Base-by-base conservation (phyloP, 2,113 vertebrate genomes). In the Budorcas taxicolor region DNA sequence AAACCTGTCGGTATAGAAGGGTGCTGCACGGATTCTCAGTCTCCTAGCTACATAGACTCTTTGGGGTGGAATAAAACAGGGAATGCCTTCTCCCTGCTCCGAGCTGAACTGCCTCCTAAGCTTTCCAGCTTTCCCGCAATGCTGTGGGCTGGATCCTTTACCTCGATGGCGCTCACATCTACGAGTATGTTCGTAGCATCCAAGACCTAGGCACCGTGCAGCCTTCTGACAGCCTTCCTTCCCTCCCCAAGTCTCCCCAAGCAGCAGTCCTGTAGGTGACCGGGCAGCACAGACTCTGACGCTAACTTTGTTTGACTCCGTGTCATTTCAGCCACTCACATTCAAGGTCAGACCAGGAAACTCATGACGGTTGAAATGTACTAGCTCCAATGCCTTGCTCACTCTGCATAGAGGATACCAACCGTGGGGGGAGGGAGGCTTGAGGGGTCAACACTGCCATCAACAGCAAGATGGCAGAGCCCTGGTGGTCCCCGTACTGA, bases 11-110 rank as follows among this genome's bases (percentile, higher is more conserved):
- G 8, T 1, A 10, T 21, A 58, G 57, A 50, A 90, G 40, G 58
- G 27, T 21, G 58, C 33, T 2, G 15, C 57, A 13, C 15, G 6
- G n/a, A 71, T 27, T 40, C 3, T 57, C 13, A 2, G 67, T 3
- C 71, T 93, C 57, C 87, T 8, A 82, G n/a, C 62, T 36, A 76
- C 47, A 52, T 1, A 57, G 78, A n/a, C 21, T 57, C 12, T 31
- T 76, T 8, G n/a, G 76, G 27, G 62, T 21, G 55, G 45, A 45
- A 17, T 21, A 40, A 90, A 58, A 21, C 9, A 3, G 16, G 2
- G 0, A 29, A 21, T 11, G 11, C 3, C 0, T 82, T 17, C 58
- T 33, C 47, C 6, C 36, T 3, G 0, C 0, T 17, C 1, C 1
- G 0, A 9, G 53, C 3, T n/a, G 45, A 29, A n/a, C 19, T 0